A percentile compares a stretch with the other conserved stretches of the same genome.
Evolutionary conservation across 2,797 vertebrate species (phyloP).

Genomic region (Acanthurus tractus): DNA sequence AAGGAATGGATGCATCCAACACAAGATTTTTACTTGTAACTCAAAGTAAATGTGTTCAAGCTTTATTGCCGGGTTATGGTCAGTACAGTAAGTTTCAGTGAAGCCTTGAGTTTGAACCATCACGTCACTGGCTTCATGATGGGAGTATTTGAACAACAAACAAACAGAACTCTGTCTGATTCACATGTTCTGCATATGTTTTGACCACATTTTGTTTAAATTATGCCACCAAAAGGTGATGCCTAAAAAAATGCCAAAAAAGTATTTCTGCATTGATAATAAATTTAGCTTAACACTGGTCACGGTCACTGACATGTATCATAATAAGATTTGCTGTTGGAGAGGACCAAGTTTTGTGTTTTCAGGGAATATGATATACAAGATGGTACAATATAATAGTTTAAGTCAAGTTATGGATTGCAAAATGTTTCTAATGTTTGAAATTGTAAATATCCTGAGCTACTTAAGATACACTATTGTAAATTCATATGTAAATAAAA

Average conservation of each 20-base stretch:
- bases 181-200: background rate
- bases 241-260: background rate
- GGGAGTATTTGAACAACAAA: background rate
- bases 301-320: background rate
- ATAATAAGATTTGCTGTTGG: background rate
- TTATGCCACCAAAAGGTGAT: background rate
- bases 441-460: background rate
- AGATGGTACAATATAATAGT: background rate
- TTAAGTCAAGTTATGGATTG: background rate
- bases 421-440: background rate
- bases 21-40: background rate
- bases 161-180: background rate
- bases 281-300: background rate
- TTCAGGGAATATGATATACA: background rate
- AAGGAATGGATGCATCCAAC: background rate
- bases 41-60: background rate
- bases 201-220: background rate
- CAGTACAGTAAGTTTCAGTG: background rate
- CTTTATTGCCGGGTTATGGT: background rate
- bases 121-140: background rate
- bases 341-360: background rate
- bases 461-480: background rate
- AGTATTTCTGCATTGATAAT: background rate
- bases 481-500: background rate
- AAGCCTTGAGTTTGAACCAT: conserved; percentile 1